Conservation (phyloP, 2,888 invertebrate genomes). For the Cylindroiulus punctatus region DNA sequence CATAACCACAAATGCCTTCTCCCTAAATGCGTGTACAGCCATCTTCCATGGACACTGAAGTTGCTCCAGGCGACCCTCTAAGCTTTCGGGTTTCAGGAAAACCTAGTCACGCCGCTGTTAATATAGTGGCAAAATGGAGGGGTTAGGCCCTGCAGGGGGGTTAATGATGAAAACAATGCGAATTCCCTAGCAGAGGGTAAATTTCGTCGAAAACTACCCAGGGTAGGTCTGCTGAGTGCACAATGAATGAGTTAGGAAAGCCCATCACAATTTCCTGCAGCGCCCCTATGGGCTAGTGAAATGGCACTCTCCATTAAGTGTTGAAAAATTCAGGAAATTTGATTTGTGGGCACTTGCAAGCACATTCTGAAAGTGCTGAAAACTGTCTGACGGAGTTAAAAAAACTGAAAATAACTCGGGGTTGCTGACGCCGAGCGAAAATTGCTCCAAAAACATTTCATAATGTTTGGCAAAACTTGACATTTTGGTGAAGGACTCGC, state of each 20-base stretch:
- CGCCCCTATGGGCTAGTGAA: neutral
- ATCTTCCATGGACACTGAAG: neutral
- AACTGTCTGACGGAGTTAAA: neutral
- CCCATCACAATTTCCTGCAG: neutral
- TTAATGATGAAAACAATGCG: slow-evolving; percentile 38
- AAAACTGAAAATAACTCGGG: neutral
- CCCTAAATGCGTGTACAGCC: neutral
- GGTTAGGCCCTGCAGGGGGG: slow-evolving; percentile 15
- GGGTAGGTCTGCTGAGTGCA: neutral
- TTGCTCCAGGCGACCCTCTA: slow-evolving; percentile 10
- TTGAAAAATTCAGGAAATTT: neutral
- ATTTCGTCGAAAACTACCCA: neutral
- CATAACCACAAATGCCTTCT: neutral
- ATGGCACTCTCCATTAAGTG: neutral
- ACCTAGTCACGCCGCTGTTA: neutral
- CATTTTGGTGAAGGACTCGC: neutral
- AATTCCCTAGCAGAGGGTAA: neutral
- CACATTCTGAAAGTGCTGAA: neutral
- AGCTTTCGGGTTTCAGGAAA: neutral
- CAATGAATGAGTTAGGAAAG: neutral
- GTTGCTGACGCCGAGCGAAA: neutral
- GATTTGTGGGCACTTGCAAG: slow-evolving; percentile 27
- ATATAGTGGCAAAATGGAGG: slow-evolving; percentile 18
- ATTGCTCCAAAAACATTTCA: neutral
- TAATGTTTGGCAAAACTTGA: neutral